A percentile compares a stretch with the other conserved stretches of the same genome.
Conservation (phyloP, 2,888 invertebrate genomes). For the Liopterus haemorrhoidalis region DNA sequence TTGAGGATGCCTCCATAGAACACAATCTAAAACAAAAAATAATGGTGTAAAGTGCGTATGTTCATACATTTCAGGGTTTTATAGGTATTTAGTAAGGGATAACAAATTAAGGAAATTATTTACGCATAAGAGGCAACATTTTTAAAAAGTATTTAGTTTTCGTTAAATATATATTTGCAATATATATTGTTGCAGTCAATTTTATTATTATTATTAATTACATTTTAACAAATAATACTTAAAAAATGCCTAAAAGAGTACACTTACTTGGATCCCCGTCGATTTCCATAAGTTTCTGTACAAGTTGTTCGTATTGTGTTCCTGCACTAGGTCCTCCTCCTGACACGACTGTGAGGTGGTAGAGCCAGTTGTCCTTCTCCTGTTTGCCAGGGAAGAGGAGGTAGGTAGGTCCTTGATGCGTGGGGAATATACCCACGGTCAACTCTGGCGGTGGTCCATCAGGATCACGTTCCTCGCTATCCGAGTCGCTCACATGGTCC, state of each 20-base stretch:
- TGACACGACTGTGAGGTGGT: slow-evolving; percentile 84
- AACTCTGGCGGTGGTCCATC: slow-evolving; percentile 67
- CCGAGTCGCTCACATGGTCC: slow-evolving; percentile 86
- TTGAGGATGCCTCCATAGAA: slow-evolving; percentile 89
- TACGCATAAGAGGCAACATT: too few relatives aligned
- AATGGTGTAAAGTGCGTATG: too few relatives aligned
- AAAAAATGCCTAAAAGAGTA: background rate
- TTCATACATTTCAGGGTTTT: too few relatives aligned
- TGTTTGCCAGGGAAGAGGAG: slow-evolving; percentile 86
- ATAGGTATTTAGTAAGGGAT: too few relatives aligned
- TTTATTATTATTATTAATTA: too few relatives aligned
- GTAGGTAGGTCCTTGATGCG: slow-evolving; percentile 91
- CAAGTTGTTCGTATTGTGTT: slow-evolving; percentile 92
- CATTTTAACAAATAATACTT: background rate
- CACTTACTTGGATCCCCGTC: slow-evolving; percentile 84
- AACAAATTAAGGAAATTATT: too few relatives aligned
- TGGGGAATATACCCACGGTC: slow-evolving; percentile 91
- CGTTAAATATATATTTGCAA: too few relatives aligned
- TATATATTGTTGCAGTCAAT: too few relatives aligned
- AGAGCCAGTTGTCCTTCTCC: slow-evolving; percentile 86
- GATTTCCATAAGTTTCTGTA: slow-evolving; percentile 93
- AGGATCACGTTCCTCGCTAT: slow-evolving; percentile 78
- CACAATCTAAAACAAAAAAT: slow-evolving; percentile 58
- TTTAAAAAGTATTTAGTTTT: too few relatives aligned
- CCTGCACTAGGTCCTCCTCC: slow-evolving; percentile 87